Evolutionary conservation across 2,888 invertebrate species (phyloP), one percentile per base, ranked within the genome.

Genomic region (Drosophila picticornis): DNA sequence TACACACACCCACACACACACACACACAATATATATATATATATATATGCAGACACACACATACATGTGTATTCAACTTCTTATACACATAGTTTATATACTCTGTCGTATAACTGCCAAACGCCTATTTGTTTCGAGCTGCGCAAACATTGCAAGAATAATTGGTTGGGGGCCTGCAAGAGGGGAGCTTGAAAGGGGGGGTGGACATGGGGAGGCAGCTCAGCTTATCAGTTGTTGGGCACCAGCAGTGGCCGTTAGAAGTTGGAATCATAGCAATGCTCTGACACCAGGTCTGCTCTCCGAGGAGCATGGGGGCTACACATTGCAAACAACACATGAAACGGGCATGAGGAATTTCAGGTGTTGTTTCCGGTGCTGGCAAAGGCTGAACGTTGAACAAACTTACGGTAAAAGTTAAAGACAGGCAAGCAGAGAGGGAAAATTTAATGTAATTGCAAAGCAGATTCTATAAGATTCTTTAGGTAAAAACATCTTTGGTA

Each of bases 61-160:
- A 55, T 29, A 40, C 36, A 43, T 9, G 10, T 32, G n/a, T 31
- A 34, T 53, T 22, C 53, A 13, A 7, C 36, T 56, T 69, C 11
- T 13, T 40, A 27, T 53, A 11, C 53, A 11, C 58, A 63, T 59
- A 50, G 40, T 58, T 31, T 51, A 69, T 66, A 58, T 57, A 67
- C 66, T 34, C 53, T 40, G 19, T 65, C 52, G 27, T 48, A 61
- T 70, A 75, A 65, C 48, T 31, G 57, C 52, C 60, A 60, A 62
- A 77, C 46, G 61, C 48, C 67, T 66, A 77, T 84, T 75, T 77
- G 65, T 50, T 71, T 74, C 74, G 80, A 80, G 83, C 80, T 70
- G 61, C 22, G 62, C 71, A 79, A 81, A 70, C 80, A 84, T 73
- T 76, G 61, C 64, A 62, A 72, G 53, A 74, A 86, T 77, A 63